phyloP scores from a whole-genome alignment of 2,888 invertebrate species.

The Timema cristinae region DNA sequence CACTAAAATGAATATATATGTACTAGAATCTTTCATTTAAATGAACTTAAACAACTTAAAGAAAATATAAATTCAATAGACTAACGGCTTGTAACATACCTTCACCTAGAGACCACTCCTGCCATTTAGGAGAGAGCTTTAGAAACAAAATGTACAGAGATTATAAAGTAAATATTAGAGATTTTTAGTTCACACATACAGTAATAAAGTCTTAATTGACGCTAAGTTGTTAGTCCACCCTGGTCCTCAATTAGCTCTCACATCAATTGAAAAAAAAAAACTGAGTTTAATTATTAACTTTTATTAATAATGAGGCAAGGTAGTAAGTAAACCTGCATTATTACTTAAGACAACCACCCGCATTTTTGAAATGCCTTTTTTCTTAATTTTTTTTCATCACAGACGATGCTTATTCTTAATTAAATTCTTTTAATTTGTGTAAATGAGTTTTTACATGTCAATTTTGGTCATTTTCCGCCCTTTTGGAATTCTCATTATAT shows the following conservation, averaged over 20 bases:
- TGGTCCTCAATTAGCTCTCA: constrained; percentile 2
- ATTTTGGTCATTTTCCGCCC: no score
- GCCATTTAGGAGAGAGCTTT: constrained; percentile 2
- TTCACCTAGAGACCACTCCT: neutral
- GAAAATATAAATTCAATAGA: neutral
- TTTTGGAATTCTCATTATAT: no score
- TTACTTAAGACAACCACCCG: no score
- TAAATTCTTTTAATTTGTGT: no score
- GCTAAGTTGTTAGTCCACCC: neutral
- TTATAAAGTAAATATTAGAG: neutral
- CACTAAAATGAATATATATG: neutral
- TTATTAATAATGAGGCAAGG: no score
- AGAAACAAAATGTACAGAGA: neutral
- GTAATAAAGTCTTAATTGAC: constrained; percentile 3
- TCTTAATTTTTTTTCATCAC: no score
- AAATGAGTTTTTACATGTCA: no score
- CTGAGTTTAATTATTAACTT: no score
- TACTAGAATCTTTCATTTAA: neutral
- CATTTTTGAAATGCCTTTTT: no score
- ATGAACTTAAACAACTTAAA: neutral
- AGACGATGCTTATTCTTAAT: no score
- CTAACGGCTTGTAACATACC: neutral
- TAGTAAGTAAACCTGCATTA: no score
- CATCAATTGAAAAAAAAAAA: no score
- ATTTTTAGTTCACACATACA: neutral